phyloP scores from a whole-genome alignment of 1,140 invertebrate genomes.

The Drosophila kohkoa region DNA sequence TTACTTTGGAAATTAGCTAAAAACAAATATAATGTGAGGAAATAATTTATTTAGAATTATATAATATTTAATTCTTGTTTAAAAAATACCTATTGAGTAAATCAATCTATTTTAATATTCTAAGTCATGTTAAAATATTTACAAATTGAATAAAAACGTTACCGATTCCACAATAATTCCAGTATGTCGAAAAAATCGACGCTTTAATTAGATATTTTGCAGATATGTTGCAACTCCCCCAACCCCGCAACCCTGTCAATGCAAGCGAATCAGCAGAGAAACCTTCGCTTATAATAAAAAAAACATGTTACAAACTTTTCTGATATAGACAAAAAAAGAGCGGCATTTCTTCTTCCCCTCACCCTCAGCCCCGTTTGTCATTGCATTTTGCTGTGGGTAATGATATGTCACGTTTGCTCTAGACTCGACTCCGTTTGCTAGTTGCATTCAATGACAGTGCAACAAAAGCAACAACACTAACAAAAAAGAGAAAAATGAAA shows the following conservation, averaged over 20 bases:
- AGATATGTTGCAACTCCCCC: not conserved
- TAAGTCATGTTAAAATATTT: no score
- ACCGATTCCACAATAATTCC: no score
- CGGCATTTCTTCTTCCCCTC: not conserved
- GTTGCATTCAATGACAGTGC: slow-evolving; percentile 67
- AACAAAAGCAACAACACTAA: slow-evolving; percentile 27
- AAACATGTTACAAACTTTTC: slow-evolving; percentile 52
- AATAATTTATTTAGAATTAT: no score
- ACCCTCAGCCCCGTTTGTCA: not conserved
- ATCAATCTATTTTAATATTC: no score
- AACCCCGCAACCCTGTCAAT: not conserved
- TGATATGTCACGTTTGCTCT: slow-evolving; percentile 73
- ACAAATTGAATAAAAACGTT: no score
- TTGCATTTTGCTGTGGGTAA: slow-evolving; percentile 32
- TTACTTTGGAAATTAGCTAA: no score
- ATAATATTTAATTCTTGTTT: no score
- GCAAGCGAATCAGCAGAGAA: slow-evolving; percentile 37
- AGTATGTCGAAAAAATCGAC: no score
- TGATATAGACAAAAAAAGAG: slow-evolving; percentile 56
- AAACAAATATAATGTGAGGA: no score
- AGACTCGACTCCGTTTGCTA: slow-evolving; percentile 54
- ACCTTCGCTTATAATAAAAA: slow-evolving; percentile 48
- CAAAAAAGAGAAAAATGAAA: slow-evolving; percentile 40
- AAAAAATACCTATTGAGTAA: no score
- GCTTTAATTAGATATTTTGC: not conserved